Evolutionary conservation across 2,797 vertebrate species (phyloP).

Genomic region (Sebastiscus albofasciatus): DNA sequence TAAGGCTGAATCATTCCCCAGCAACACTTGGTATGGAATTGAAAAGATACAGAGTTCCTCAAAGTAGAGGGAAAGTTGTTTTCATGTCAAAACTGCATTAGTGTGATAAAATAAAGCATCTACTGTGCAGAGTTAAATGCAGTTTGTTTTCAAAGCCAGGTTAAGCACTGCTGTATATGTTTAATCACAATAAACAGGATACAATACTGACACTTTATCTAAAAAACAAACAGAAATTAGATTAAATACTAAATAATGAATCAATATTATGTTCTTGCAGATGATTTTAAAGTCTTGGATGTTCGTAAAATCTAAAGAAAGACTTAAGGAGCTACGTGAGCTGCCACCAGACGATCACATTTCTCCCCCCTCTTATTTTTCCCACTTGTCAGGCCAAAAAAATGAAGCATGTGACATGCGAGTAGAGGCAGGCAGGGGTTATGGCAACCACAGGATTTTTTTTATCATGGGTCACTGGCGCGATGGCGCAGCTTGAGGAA

Average conservation of each 20-base stretch:
- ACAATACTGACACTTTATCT: neutral
- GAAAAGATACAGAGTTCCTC: conserved; percentile 34
- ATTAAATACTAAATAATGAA: neutral
- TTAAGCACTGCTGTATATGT: neutral
- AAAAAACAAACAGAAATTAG: neutral
- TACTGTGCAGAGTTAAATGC: neutral
- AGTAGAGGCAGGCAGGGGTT: neutral
- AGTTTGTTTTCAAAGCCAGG: neutral
- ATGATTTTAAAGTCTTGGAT: neutral
- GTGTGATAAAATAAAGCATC: neutral
- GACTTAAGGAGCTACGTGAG: neutral
- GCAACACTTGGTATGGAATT: conserved; percentile 32
- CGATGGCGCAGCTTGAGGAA: conserved; percentile 9
- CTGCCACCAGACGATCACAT: conserved; percentile 42
- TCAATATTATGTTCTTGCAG: too few species aligned
- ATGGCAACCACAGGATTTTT: neutral
- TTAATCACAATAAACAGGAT: neutral
- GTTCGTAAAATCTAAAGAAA: conserved; percentile 9
- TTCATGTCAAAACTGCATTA: conserved; percentile 1
- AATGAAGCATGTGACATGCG: conserved; percentile 47
- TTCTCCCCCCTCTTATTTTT: conserved; percentile 21
- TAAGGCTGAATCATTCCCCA: conserved; percentile 28
- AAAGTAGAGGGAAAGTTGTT: conserved; percentile 10
- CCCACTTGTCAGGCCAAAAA: neutral
- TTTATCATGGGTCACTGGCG: neutral